Percentiles rank a stretch among this genome's conserved stretches.
Conservation (phyloP, 1,140 invertebrate species). For the Drosophila nigromelanica region DNA sequence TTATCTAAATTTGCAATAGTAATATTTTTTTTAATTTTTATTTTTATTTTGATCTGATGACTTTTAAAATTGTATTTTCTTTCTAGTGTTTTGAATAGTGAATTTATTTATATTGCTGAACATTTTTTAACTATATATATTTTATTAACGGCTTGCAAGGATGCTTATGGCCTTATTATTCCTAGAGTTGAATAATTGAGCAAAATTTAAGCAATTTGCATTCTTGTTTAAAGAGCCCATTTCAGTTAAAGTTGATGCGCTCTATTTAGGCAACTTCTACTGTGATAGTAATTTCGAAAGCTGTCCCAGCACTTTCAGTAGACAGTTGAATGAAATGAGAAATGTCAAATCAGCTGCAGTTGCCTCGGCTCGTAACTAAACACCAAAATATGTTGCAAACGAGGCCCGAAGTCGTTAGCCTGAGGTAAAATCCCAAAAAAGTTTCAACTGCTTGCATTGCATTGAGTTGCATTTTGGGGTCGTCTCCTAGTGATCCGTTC, state of each 20-base stretch:
- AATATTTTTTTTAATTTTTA: no score
- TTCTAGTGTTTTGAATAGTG: no score
- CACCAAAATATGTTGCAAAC: conserved; percentile 12
- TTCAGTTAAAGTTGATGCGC: no score
- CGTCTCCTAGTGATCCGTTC: conserved; percentile 51
- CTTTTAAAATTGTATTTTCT: no score
- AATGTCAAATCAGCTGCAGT: conserved; percentile 18
- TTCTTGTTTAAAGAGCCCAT: background rate
- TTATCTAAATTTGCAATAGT: no score
- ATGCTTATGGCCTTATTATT: no score
- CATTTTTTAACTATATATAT: no score
- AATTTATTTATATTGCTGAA: no score
- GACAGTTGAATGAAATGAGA: conserved; percentile 18
- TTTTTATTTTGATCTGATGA: no score
- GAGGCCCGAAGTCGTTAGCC: background rate
- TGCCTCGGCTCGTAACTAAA: conserved; percentile 5
- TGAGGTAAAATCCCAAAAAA: background rate
- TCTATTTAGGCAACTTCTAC: background rate
- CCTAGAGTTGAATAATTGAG: no score
- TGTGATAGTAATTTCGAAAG: conserved; percentile 9
- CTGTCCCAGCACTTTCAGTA: conserved; percentile 17
- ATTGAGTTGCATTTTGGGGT: conserved; percentile 41
- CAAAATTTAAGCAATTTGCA: background rate
- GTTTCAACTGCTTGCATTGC: conserved; percentile 19
- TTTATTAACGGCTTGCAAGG: no score